These are phyloP conservation scores for Cotesia glomerata DNA, from an alignment of 1,140 invertebrate species.

Conservation along the genomic window DNA sequence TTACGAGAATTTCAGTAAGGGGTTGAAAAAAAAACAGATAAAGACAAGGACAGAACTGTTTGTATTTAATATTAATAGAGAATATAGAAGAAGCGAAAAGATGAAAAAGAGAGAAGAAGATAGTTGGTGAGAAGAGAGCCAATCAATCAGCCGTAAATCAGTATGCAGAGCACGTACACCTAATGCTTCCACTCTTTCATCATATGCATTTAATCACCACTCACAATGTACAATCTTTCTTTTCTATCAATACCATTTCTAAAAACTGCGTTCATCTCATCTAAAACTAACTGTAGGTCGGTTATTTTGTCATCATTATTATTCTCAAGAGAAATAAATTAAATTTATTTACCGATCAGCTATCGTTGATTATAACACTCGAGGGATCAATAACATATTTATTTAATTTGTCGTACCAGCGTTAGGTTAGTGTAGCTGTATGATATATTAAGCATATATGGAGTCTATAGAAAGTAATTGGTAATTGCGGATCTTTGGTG, in stretches of 20 bases:
- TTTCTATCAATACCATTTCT: not conserved
- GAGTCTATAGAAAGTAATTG: too few species aligned
- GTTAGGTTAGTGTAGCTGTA: too few species aligned
- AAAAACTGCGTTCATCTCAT: not conserved
- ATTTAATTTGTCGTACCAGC: not conserved
- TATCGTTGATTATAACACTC: too few species aligned
- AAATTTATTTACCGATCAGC: not conserved
- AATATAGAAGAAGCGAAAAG: not conserved
- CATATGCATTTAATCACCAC: conserved; percentile 62
- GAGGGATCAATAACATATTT: not conserved
- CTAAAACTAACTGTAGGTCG: too few species aligned
- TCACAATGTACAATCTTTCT: conserved; percentile 4
- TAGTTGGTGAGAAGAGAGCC: conserved; percentile 56
- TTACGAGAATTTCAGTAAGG: not conserved
- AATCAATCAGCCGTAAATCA: conserved; percentile 65
- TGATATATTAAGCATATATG: too few species aligned
- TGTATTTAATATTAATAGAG: not conserved
- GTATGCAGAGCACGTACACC: conserved; percentile 63
- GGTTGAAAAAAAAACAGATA: not conserved
- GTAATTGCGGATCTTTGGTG: not conserved
- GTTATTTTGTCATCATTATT: too few species aligned
- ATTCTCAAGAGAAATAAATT: too few species aligned
- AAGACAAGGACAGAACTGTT: not conserved
- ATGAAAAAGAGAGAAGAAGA: conserved; percentile 16
- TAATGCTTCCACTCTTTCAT: conserved; percentile 65